Evolutionary conservation across 2,888 invertebrate species (phyloP), one percentile per base, ranked within the genome.

Genomic region (Therioaphis trifolii): DNA sequence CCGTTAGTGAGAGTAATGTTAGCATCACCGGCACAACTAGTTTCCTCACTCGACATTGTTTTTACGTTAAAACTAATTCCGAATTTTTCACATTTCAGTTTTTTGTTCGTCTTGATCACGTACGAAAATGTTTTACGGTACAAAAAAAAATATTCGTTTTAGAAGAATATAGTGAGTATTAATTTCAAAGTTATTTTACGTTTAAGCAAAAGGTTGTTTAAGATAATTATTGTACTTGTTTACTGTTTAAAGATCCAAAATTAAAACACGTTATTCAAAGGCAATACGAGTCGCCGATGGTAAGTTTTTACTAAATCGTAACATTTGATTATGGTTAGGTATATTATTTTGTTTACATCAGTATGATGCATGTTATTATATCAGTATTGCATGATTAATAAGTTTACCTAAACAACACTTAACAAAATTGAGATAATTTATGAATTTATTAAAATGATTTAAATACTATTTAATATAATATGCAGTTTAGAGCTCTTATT

Each of bases 41-140:
- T 74, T 66, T n/a, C 15, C 27, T 49, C 21, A 40, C 21, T 27
- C n/a, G 3, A 1, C 24, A 15, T 9, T 29, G 21, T 29, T 29
- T 21, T 5, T 35, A 18, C 21, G 40, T 55, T n/a, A 29, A 2
- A 35, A 63, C 15, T 82, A 63, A 82, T 61, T 18, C 3, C 4
- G 9, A 14, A 14, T 77, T 78, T 66, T 85, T 85, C 89, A n/a
- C 86, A 88, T 95, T 96, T 88, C 94, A 99, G 98, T 99, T 98
- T 92, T 99, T 99, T 92, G 97, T 99, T 90, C 95, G 98, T 89
- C 93, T 99, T 91, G 96, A 96, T 91, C 98, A 98, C 91, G 99
- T 99, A 90, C 94, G 98, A 90, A 99, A 99, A 91, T 99, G 99
- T 92, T 99, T 98, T 91, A 98, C 99, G 85, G 97, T 97, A 90